Base-by-base conservation (phyloP, 2,888 invertebrate genomes). In the Herminia tarsipennalis region DNA sequence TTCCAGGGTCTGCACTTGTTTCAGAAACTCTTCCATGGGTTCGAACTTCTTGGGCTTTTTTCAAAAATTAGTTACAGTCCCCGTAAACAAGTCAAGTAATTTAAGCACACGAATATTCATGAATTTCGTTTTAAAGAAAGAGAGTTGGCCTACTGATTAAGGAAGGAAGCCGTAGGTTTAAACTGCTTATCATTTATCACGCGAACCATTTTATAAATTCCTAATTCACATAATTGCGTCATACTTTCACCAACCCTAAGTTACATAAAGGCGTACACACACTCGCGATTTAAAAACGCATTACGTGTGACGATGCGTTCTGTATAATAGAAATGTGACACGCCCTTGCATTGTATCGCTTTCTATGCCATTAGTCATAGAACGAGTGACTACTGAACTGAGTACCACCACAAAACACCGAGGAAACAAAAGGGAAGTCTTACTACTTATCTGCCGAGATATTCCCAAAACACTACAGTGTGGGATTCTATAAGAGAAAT, bases 271-370 rank as follows among this genome's bases (percentile, higher is more conserved):
- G 50, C 41, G 51, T 46, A 49, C 34, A 29, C 59, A 53, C 42
- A 56, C 30, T 44, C 39, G 25, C 57, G 56, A 64, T 60, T 63
- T 58, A 58, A 68, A 64, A 63, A 67, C 54, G 56, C 63, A 66
- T 62, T 56, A 56, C 28, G 48, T 56, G 39, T 37, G 38, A 45
- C 53, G 51, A 56, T 65, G 63, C 63, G 48, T 66, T 51, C 29
- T 18, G 55, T 51, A 40, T 70, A 66, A 56, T 55, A 61, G 52
- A 61, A 56, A 53, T 54, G 48, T 46, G 61, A 41, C 71, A 48
- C 70, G 47, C 70, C 70, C 56, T 57, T 52, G 53, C 47, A 69
- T 70, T 70, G 71, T 70, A 27, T 53, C 6, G 34, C 56, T 66
- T 66, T 66, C 65, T 57, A 56, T 61, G 35, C 3, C 27, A 59